Evolutionary conservation across 2,797 vertebrate species (phyloP).

Genomic region (Hyperoplus immaculatus): DNA sequence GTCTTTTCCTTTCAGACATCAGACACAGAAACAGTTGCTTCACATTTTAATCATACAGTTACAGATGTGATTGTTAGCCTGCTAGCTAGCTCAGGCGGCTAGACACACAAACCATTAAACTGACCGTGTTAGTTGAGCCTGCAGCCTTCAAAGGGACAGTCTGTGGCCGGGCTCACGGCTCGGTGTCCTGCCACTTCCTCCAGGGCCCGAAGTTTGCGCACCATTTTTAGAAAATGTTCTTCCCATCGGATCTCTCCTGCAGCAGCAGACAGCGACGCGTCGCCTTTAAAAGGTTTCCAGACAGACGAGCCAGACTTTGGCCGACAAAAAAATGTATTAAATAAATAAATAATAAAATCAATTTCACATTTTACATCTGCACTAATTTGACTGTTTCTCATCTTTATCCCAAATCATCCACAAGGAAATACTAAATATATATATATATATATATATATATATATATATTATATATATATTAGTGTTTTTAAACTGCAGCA

Average conservation of each 20-base stretch:
- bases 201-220: conserved; percentile 45
- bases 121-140: conserved; percentile 61
- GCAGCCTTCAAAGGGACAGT: conserved; percentile 20
- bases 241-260: conserved; percentile 41
- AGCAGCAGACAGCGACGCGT: conserved; percentile 68
- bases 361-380: background rate
- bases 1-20: background rate
- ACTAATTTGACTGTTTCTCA: background rate
- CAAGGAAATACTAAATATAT: background rate
- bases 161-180: conserved; percentile 27
- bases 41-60: conserved; percentile 13
- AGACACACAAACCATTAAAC: conserved; percentile 10
- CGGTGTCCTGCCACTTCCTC: conserved; percentile 25
- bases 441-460: background rate
- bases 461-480: no score
- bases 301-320: conserved; percentile 79
- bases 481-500: no score
- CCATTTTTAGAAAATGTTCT: conserved; percentile 46
- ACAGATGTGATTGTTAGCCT: conserved; percentile 73
- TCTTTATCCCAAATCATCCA: background rate
- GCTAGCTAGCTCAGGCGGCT: conserved; percentile 57
- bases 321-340: conserved; percentile 76
- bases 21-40: background rate
- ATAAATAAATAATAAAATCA: background rate
- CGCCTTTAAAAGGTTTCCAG: conserved; percentile 83